Conservation (phyloP, 2,797 vertebrate genomes). For the Ceyx erithaca region DNA sequence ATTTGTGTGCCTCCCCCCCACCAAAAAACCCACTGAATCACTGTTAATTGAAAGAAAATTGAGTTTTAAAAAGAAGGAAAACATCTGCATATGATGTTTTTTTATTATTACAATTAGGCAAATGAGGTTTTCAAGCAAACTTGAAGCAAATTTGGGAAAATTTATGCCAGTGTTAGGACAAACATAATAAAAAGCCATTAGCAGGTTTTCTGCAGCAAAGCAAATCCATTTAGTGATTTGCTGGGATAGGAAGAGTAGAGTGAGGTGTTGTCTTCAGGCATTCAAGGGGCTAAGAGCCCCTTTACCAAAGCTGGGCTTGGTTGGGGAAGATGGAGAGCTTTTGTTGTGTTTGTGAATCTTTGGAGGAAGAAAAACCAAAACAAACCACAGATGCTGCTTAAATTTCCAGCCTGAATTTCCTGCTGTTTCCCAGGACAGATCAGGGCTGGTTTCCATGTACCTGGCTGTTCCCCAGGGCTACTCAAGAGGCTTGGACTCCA, state of each 20-base stretch:
- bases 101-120: constrained; percentile 73
- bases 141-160: constrained; percentile 61
- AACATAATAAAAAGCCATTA: constrained; percentile 11
- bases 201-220: background rate
- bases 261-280: background rate
- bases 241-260: background rate
- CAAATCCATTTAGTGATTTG: background rate
- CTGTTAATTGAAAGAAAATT: constrained; percentile 70
- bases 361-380: background rate
- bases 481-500: background rate
- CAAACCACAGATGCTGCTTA: background rate
- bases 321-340: background rate
- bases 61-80: constrained; percentile 58
- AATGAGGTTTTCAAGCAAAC: constrained; percentile 69
- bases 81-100: constrained; percentile 60
- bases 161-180: constrained; percentile 34
- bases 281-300: background rate
- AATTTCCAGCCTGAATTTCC: background rate
- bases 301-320: background rate
- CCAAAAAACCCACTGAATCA: background rate
- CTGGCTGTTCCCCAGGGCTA: background rate
- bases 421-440: background rate
- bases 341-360: background rate
- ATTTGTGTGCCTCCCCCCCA: background rate
- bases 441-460: background rate